Percentiles rank a stretch among this genome's conserved stretches.
Evolutionary conservation across 2,113 vertebrate species (phyloP).

Genomic region (Numida meleagris): DNA sequence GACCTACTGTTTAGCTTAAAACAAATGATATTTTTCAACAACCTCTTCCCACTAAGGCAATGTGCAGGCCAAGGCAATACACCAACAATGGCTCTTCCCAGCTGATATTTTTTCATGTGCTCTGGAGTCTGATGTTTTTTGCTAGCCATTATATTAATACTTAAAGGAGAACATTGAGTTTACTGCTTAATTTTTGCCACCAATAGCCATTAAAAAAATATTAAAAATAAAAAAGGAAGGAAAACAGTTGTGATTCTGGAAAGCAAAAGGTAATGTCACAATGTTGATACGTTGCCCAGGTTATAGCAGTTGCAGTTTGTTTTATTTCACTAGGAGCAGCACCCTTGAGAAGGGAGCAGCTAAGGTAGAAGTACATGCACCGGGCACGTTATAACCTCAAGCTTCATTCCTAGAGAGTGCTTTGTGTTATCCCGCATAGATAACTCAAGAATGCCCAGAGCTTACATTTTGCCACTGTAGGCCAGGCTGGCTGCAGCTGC

Average conservation of each 20-base stretch:
- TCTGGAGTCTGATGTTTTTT: background rate
- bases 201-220: background rate
- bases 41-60: background rate
- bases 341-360: background rate
- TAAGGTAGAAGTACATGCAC: background rate
- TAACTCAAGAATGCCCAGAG: background rate
- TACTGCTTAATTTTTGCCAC: background rate
- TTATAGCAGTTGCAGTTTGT: background rate
- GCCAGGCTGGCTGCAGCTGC: background rate
- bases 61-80: background rate
- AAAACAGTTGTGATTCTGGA: background rate
- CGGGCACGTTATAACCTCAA: background rate
- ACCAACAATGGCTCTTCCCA: background rate
- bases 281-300: background rate
- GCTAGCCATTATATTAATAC: background rate
- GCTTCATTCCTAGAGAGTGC: background rate
- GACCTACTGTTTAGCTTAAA: constrained; percentile 3
- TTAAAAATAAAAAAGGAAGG: background rate
- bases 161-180: background rate
- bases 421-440: background rate
- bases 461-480: background rate
- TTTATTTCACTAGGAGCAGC: background rate
- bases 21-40: background rate
- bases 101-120: background rate
- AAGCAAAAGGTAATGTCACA: background rate